Evolutionary conservation across 2,888 invertebrate species (phyloP).

Genomic region (Omphaloscelis lunosa): DNA sequence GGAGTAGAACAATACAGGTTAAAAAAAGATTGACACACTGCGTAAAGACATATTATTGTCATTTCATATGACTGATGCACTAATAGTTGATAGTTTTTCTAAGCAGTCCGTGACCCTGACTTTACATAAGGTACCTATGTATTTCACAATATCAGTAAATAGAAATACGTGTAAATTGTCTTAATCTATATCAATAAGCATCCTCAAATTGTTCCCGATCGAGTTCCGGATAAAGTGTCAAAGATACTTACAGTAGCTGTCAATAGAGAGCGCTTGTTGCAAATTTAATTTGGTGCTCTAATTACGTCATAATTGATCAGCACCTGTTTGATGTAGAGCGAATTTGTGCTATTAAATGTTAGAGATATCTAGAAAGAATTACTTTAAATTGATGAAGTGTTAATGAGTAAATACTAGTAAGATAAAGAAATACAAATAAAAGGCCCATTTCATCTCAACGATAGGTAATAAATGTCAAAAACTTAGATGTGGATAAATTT

Average conservation of each 20-base stretch:
- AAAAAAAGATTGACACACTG: too few species aligned
- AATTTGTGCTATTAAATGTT: not conserved
- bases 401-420: too few species aligned
- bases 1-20: too few species aligned
- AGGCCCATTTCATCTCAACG: not conserved
- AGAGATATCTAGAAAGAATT: not conserved
- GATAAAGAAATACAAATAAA: too few species aligned
- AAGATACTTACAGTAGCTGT: conserved; percentile 16
- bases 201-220: not conserved
- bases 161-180: not conserved
- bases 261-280: not conserved
- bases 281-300: conserved; percentile 12
- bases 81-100: not conserved
- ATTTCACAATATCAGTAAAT: not conserved
- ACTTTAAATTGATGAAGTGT: not conserved
- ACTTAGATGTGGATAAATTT: not conserved
- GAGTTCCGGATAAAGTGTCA: not conserved
- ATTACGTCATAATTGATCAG: not conserved
- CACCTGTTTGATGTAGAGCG: not conserved
- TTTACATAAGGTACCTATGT: not conserved
- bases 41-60: not conserved
- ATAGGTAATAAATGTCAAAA: not conserved
- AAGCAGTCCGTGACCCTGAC: not conserved
- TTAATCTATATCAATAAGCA: not conserved
- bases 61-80: not conserved